These are phyloP conservation scores for Corvus moneduloides DNA, from an alignment of 2,113 vertebrate species.

Conservation along the genomic window DNA sequence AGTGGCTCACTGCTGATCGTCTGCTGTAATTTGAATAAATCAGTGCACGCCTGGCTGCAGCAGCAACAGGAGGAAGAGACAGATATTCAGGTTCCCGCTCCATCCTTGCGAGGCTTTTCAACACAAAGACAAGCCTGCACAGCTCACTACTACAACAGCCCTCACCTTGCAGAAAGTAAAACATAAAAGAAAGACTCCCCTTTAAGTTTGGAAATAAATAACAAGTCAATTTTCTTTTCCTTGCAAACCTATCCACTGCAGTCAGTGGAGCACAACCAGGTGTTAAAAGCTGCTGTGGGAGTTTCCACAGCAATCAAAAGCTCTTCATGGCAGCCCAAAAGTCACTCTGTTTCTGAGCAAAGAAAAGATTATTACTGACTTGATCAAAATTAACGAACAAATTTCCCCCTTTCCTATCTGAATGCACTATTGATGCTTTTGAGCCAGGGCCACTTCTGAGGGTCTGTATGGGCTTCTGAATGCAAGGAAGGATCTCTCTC, in stretches of 20 bases:
- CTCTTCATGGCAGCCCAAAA: not conserved
- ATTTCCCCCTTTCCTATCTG: not conserved
- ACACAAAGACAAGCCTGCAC: not conserved
- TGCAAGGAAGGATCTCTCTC: not conserved
- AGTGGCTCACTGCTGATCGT: not conserved
- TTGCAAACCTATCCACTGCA: not conserved
- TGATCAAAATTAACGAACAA: not conserved
- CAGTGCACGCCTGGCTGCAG: not conserved
- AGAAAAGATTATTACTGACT: not conserved
- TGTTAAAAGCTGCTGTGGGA: not conserved
- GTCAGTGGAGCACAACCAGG: not conserved
- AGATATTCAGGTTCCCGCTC: not conserved
- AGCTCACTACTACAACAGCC: not conserved
- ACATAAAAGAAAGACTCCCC: not conserved
- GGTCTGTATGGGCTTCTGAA: not conserved
- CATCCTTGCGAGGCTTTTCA: not conserved
- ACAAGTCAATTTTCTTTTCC: not conserved
- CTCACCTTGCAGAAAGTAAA: not conserved
- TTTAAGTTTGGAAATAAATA: not conserved
- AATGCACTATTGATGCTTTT: not conserved
- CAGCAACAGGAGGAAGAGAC: not conserved
- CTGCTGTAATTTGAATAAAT: conserved; percentile 28
- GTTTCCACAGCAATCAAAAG: not conserved
- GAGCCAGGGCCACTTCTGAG: not conserved
- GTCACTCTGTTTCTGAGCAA: not conserved